Evolutionary conservation across 2,888 invertebrate genomes (phyloP), one percentile per base, ranked within the genome.

Genomic region (Agrochola lota): DNA sequence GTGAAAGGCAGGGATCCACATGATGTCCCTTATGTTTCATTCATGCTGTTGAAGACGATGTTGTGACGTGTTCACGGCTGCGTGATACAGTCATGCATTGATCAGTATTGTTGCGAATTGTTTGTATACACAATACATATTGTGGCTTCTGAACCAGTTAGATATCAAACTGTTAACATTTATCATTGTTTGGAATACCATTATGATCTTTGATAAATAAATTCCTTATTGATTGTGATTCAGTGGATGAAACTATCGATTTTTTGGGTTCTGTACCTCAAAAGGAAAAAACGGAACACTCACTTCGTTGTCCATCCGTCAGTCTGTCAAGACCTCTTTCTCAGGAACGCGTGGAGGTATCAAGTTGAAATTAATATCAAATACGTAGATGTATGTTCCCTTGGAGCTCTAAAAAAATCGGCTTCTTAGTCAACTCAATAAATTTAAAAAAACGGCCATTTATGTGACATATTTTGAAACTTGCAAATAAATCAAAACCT

Each of bases 11-110:
- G 74, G 91, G 91, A 91, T 91, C 91, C 91, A 89, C 89, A 90
- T 92, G 92, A 95, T 92, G 92, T 90, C 87, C 81, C 89, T 86
- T 88, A 95, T 96, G 95, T 95, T 93, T 95, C 95, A 96, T 96
- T 96, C 95, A 95, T 93, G 87, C 87, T 87, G 87, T 89, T 90
- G 90, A 93, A 94, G 92, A 94, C 93, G 93, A 92, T 91, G 91
- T 88, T 91, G 92, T 91, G 93, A 93, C 91, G 92, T 91, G 93
- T 92, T 92, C 92, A 90, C 89, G 85, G 85, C 89, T 91, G 90
- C 83, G 87, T 92, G 90, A 91, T 90, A 90, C 90, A 91, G 91
- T 92, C 93, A 92, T 93, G 92, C 93, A 94, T 95, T 94, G 94
- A 94, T 93, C 92, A 92, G 83, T 88, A 83, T 86, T 87, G 87